Conservation (phyloP, 1,140 invertebrate species). For the Paraescarpia echinospica region DNA sequence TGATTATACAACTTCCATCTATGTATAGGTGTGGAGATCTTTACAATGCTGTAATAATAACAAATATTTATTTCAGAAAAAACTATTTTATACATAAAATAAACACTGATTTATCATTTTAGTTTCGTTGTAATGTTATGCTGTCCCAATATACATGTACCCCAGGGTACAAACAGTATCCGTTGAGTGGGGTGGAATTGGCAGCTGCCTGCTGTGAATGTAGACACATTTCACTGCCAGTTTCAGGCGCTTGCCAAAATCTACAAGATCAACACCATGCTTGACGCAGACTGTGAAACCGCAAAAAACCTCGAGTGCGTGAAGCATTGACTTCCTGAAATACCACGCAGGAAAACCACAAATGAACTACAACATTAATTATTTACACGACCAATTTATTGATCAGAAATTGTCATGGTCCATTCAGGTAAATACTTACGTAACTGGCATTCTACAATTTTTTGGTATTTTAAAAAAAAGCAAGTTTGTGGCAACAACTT, state of each 20-base stretch:
- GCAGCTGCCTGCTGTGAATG: neutral
- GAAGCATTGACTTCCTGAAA: neutral
- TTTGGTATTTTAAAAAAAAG: neutral
- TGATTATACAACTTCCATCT: no score
- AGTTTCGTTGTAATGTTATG: neutral
- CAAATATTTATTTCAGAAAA: no score
- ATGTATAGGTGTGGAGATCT: neutral
- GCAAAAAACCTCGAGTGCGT: neutral
- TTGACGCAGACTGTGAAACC: neutral
- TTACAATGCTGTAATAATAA: neutral
- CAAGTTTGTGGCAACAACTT: neutral
- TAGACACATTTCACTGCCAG: neutral
- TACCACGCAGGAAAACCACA: neutral
- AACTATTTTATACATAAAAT: no score
- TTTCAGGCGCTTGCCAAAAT: neutral
- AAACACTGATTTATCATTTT: no score
- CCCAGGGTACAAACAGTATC: no score
- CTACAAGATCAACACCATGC: neutral
- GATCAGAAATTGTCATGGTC: neutral
- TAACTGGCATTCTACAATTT: neutral
- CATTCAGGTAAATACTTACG: neutral
- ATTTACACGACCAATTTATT: neutral
- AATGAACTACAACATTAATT: neutral
- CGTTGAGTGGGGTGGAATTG: no score
- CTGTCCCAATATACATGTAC: neutral